Percentiles rank a stretch among this genome's conserved stretches.
Conservation (phyloP, 2,888 invertebrate genomes). For the Lycaena phlaeas region DNA sequence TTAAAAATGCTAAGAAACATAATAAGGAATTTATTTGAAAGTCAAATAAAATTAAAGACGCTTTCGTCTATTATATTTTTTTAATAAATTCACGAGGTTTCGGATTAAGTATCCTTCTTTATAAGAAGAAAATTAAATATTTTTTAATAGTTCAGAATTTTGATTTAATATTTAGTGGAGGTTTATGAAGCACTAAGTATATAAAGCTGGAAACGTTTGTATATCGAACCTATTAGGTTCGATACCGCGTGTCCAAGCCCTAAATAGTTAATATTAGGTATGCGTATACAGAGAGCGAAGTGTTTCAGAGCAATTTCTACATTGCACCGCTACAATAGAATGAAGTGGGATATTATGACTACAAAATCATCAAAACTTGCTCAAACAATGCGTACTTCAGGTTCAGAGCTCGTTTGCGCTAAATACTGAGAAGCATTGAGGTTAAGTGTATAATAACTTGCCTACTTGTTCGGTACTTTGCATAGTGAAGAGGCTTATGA, state of each 20-base stretch:
- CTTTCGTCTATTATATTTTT: too few species aligned
- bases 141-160: too few species aligned
- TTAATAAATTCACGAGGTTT: too few species aligned
- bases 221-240: too few species aligned
- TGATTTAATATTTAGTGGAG: too few species aligned
- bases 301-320: constrained; percentile 17
- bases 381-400: constrained; percentile 23
- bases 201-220: too few species aligned
- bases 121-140: too few species aligned
- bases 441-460: constrained; percentile 17
- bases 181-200: too few species aligned
- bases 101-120: too few species aligned
- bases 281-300: constrained; percentile 9
- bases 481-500: constrained; percentile 12
- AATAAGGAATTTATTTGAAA: too few species aligned
- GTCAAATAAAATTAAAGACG: too few species aligned
- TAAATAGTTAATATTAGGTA: constrained; percentile 12
- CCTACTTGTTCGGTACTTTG: constrained; percentile 12
- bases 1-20: too few species aligned
- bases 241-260: constrained; percentile 4
- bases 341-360: constrained; percentile 13
- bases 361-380: constrained; percentile 19
- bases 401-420: constrained; percentile 18
- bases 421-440: constrained; percentile 16
- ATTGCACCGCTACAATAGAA: constrained; percentile 11